Base-by-base conservation (phyloP, 2,888 invertebrate species). In the Coelogynopora nodosa region DNA sequence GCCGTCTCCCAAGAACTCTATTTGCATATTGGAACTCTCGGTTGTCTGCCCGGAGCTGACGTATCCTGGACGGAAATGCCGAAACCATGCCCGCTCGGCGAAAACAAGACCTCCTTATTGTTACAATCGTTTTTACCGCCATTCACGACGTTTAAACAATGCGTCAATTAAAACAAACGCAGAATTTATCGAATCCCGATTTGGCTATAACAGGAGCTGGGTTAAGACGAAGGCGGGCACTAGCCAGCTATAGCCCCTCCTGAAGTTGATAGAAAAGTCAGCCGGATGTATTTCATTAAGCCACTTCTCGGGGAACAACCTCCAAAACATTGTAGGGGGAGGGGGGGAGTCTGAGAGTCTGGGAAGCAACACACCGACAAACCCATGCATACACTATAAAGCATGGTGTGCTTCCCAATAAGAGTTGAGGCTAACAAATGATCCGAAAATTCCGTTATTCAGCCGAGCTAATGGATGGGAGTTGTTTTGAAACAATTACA, bases 81-180 rank as follows among this genome's bases (percentile, higher is more conserved):
- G 23, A 74, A 26, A 74, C 74, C 74, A 26, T 74, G 74, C 74
- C 74, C 74, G 5, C n/a, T 10, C 5, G 74, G 74, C 5, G 74
- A 13, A 23, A 74, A 74, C 23, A 74, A 74, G 74, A 23, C 74
- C 74, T 74, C 74, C 74, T 74, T 74, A 74, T 74, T 74, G 74
- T 74, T 74, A 74, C 74, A 74, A 74, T 74, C 74, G 74, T 74
- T 74, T 74, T 74, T 74, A 74, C 74, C 74, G 74, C 74, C 74
- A 74, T 74, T 74, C 74, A 74, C 74, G 74, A 74, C 74, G 74
- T 74, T 74, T 74, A 23, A 74, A 74, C 74, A 74, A 74, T 74
- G 74, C 74, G 74, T 74, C 74, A 74, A 74, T 74, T 74, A 74
- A 74, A 74, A 74, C 74, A 74, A 74, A 74, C 74, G 74, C 74